Conservation (phyloP, 1,140 invertebrate genomes). For the Cyphomyrmex costatus region DNA sequence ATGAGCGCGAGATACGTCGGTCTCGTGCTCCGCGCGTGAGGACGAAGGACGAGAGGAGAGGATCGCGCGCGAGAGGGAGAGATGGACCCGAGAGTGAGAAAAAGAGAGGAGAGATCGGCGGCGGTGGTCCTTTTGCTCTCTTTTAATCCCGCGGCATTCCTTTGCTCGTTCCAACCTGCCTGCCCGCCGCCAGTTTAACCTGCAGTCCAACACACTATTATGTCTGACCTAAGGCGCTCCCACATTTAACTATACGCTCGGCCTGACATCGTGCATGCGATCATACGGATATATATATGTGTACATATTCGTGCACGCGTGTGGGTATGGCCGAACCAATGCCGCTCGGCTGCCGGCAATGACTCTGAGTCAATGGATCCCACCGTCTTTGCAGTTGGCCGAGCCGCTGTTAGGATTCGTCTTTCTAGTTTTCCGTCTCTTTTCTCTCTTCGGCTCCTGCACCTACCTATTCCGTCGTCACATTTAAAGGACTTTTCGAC, state of each 20-base stretch:
- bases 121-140: conserved; percentile 69
- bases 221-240: conserved; percentile 84
- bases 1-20: conserved; percentile 20
- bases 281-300: conserved; percentile 1
- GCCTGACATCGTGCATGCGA: conserved; percentile 2
- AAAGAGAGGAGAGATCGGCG: conserved; percentile 55
- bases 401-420: conserved; percentile 26
- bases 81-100: conserved; percentile 51
- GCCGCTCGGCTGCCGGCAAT: conserved; percentile 58
- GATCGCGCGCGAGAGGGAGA: conserved; percentile 8
- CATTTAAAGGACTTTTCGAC: not conserved
- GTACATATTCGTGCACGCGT: not conserved
- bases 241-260: conserved; percentile 83
- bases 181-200: conserved; percentile 82
- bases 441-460: not conserved
- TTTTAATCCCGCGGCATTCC: conserved; percentile 80
- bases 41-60: conserved; percentile 31
- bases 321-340: not conserved
- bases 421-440: conserved; percentile 31
- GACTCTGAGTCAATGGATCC: conserved; percentile 62
- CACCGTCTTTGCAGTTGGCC: conserved; percentile 11
- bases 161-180: conserved; percentile 82
- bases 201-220: conserved; percentile 84
- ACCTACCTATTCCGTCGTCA: conserved; percentile 14
- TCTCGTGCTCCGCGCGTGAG: conserved; percentile 46